Percentiles rank a stretch among this genome's conserved stretches.
These are phyloP conservation scores for Coronaproctus castanopsis DNA, from an alignment of 2,888 invertebrate genomes.

Conservation along the genomic window DNA sequence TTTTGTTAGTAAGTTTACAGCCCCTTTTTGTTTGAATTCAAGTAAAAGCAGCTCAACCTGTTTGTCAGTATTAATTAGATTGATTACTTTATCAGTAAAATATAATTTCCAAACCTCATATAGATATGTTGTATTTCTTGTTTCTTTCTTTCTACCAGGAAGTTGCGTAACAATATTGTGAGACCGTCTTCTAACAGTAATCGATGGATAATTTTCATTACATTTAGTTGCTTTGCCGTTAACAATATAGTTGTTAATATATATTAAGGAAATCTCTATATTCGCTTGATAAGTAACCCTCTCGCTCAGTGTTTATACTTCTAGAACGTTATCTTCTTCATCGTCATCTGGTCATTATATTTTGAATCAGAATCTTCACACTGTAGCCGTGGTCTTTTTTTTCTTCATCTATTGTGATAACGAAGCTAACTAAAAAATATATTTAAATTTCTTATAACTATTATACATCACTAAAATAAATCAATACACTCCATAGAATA, in stretches of 20 bases:
- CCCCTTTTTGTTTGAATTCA: background rate
- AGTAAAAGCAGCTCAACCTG: background rate
- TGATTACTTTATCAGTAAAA: conserved; percentile 1
- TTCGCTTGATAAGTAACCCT: background rate
- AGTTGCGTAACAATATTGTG: conserved; percentile 7
- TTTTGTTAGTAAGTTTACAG: background rate
- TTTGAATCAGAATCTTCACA: background rate
- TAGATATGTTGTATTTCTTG: conserved; percentile 5
- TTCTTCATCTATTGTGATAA: background rate
- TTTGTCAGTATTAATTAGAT: conserved; percentile 3
- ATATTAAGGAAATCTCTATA: background rate
- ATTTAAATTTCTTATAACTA: too few species aligned
- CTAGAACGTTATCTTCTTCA: background rate
- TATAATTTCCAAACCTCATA: conserved; percentile 4
- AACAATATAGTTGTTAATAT: background rate
- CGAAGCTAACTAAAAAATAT: background rate
- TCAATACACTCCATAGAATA: too few species aligned
- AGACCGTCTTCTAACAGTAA: conserved; percentile 3
- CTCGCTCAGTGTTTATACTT: background rate
- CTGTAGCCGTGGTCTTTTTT: background rate
- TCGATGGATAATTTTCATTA: background rate
- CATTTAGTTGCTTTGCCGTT: background rate
- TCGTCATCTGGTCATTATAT: background rate
- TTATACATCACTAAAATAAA: too few species aligned
- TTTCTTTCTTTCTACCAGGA: background rate